Conservation (phyloP, 2,797 vertebrate species). For the Hippocampus kuda region DNA sequence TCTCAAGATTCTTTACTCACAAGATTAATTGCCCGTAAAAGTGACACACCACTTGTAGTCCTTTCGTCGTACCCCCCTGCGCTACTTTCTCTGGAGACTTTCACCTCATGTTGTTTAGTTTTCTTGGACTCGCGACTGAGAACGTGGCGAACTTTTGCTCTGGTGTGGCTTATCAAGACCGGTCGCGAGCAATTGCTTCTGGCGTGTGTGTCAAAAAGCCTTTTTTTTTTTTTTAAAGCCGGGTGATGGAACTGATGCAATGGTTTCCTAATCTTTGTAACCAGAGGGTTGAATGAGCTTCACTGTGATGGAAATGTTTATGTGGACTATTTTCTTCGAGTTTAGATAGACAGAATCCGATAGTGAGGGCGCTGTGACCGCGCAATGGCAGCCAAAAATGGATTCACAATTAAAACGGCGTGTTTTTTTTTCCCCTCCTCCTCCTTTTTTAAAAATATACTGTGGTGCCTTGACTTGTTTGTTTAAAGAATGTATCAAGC, state of each 20-base stretch:
- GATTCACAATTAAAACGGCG: not conserved
- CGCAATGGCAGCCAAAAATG: not conserved
- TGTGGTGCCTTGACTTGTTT: too few relatives aligned
- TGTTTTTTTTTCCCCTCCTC: not conserved
- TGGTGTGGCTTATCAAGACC: constrained; percentile 14
- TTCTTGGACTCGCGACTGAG: constrained; percentile 11
- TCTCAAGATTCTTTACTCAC: constrained; percentile 37
- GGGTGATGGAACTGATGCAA: constrained; percentile 41
- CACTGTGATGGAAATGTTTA: constrained; percentile 37
- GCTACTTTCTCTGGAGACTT: constrained; percentile 3
- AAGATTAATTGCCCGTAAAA: constrained; percentile 51
- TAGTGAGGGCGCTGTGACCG: not conserved
- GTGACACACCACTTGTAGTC: constrained; percentile 41
- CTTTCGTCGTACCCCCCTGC: not conserved
- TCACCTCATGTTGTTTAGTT: constrained; percentile 10
- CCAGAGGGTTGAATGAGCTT: constrained; percentile 13
- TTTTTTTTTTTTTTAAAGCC: constrained; percentile 9
- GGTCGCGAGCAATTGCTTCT: constrained; percentile 24
- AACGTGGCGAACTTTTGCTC: constrained; percentile 21
- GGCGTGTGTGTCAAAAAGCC: constrained; percentile 10
- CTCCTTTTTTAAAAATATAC: not conserved
- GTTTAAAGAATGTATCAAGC: too few relatives aligned
- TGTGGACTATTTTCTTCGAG: constrained; percentile 19
- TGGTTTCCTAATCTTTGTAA: constrained; percentile 36
- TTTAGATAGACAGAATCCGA: not conserved